Evolutionary conservation across 2,113 vertebrate genomes (phyloP).

Genomic region (Dermatemys mawii): DNA sequence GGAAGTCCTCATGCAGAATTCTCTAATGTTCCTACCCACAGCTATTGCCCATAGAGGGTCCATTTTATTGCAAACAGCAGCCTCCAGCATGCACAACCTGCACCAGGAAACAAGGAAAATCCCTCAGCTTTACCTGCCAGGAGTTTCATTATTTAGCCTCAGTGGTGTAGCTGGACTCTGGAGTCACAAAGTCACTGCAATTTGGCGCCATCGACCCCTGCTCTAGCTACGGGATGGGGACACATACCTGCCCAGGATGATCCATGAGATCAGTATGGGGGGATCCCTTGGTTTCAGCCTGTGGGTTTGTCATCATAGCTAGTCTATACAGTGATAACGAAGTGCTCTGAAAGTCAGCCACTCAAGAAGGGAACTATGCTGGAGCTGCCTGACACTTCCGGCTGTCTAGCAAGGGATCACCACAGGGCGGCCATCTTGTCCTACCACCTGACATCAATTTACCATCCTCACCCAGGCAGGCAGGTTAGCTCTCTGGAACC

Average conservation of each 20-base stretch:
- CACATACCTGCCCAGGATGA: not conserved
- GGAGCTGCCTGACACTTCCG: not conserved
- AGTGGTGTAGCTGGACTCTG: not conserved
- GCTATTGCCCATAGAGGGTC: not conserved
- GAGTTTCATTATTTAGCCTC: not conserved
- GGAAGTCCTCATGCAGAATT: not conserved
- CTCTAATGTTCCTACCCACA: not conserved
- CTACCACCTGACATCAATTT: not conserved
- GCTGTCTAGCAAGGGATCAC: not conserved
- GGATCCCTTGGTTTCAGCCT: not conserved
- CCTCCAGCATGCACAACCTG: not conserved
- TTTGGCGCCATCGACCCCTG: not conserved
- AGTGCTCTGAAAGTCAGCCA: not conserved
- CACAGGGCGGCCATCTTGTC: not conserved
- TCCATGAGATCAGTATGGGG: not conserved
- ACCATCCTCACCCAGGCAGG: not conserved
- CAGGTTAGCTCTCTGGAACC: not conserved
- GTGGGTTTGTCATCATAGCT: not conserved
- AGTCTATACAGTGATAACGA: not conserved
- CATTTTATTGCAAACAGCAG: not conserved
- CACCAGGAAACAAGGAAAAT: not conserved
- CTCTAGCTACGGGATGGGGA: not conserved
- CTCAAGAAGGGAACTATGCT: not conserved
- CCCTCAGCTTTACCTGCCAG: not conserved
- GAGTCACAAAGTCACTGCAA: not conserved